Evolutionary conservation across 2,113 vertebrate species (phyloP).

Genomic region (Nothobranchius furzeri): DNA sequence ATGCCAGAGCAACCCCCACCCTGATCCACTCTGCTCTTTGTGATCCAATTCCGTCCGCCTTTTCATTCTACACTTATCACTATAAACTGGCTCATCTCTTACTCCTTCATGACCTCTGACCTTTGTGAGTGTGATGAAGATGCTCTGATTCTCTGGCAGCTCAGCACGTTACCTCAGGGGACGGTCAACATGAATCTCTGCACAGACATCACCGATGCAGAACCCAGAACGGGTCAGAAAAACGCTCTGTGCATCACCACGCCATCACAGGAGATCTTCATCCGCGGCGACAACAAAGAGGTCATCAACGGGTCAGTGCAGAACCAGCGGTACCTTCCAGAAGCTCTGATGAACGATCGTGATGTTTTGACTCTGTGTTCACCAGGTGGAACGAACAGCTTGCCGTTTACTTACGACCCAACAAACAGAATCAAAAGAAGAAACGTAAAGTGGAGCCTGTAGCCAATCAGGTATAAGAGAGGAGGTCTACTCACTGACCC

Average conservation of each 20-base stretch:
- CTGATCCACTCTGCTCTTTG: constrained; percentile 38
- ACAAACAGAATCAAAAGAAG: constrained; percentile 70
- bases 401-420: constrained; percentile 39
- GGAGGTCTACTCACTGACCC: neutral
- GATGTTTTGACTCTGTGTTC: neutral
- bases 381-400: constrained; percentile 78
- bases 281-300: constrained; percentile 74
- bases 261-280: constrained; percentile 65
- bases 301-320: constrained; percentile 71
- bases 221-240: constrained; percentile 73
- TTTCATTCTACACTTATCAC: constrained; percentile 17
- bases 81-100: neutral
- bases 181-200: constrained; percentile 70
- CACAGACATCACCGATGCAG: constrained; percentile 62
- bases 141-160: constrained; percentile 48
- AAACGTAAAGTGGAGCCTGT: constrained; percentile 68
- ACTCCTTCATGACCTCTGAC: neutral
- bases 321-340: neutral
- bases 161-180: constrained; percentile 76
- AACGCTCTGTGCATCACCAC: constrained; percentile 69
- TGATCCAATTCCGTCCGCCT: constrained; percentile 18
- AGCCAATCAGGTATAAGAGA: constrained; percentile 50
- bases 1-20: constrained; percentile 50
- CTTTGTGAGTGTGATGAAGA: neutral
- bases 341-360: neutral